A percentile compares a stretch with the other conserved stretches of the same genome.
These are phyloP conservation scores for Aphelenchoides fujianensis DNA, from an alignment of 1,140 invertebrate species.

Conservation along the genomic window DNA sequence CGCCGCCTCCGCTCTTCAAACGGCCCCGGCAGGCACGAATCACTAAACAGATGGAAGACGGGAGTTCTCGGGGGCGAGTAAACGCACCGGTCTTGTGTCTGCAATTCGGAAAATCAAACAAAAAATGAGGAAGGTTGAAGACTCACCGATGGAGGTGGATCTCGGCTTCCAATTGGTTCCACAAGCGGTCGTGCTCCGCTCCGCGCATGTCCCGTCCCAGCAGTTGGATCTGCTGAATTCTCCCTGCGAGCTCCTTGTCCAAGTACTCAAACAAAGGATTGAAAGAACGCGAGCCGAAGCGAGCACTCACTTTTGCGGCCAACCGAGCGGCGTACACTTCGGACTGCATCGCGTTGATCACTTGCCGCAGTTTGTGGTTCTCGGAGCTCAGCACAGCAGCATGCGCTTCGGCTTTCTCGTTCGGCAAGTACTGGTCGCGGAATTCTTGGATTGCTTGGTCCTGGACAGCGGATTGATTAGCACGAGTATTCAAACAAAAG, in stretches of 20 bases:
- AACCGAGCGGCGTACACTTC: constrained; percentile 79
- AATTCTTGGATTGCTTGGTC: constrained; percentile 65
- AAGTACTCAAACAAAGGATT: constrained; percentile 9
- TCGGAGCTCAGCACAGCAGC: constrained; percentile 71
- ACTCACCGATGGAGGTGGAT: constrained; percentile 74
- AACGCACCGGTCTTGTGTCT: constrained; percentile 55
- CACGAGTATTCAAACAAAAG: constrained; percentile 7
- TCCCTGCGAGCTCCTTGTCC: constrained; percentile 52
- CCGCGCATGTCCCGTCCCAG: constrained; percentile 70
- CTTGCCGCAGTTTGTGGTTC: constrained; percentile 71
- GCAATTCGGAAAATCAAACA: constrained; percentile 8
- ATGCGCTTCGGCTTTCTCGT: constrained; percentile 68
- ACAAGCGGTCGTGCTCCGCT: constrained; percentile 76
- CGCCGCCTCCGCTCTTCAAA: constrained; percentile 19
- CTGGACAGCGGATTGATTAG: constrained; percentile 47
- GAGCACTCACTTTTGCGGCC: constrained; percentile 80
- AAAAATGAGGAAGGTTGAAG: constrained; percentile 61
- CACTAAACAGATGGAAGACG: no score
- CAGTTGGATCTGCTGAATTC: constrained; percentile 82
- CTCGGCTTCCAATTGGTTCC: constrained; percentile 80
- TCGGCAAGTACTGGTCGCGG: constrained; percentile 62
- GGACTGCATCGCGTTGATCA: constrained; percentile 72
- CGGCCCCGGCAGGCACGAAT: constrained; percentile 64
- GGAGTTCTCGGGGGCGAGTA: no score
- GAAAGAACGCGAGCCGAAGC: constrained; percentile 72